A percentile compares a stretch with the other conserved stretches of the same genome.
Evolutionary conservation across 2,888 invertebrate species (phyloP).

Genomic region (Folsomia manolachei): DNA sequence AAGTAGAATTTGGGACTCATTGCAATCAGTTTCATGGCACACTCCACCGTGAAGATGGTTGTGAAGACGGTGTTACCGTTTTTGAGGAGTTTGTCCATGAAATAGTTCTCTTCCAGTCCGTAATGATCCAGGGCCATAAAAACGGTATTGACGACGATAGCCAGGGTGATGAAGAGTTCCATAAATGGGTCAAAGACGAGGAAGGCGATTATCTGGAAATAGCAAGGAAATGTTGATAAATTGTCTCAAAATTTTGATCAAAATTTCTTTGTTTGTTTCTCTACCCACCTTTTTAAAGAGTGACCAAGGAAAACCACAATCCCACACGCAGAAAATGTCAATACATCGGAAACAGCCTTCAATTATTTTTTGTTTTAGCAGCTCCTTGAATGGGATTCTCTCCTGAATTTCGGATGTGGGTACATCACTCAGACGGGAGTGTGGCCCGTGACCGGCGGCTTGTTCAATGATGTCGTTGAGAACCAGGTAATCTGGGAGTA

Average conservation of each 20-base stretch:
- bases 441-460: slow-evolving; percentile 62
- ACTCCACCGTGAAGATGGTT: slow-evolving; percentile 45
- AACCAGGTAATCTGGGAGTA: slow-evolving; percentile 97
- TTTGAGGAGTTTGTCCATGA: slow-evolving; percentile 67
- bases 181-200: slow-evolving; percentile 97
- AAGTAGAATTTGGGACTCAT: slow-evolving; percentile 97
- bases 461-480: slow-evolving; percentile 95
- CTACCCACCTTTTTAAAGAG: slow-evolving; percentile 73
- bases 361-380: slow-evolving; percentile 75
- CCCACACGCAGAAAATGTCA: slow-evolving; percentile 66
- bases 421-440: background rate
- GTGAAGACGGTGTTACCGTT: slow-evolving; percentile 79
- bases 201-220: slow-evolving; percentile 65
- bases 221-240: too few species aligned
- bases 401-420: background rate
- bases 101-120: slow-evolving; percentile 75
- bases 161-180: slow-evolving; percentile 95
- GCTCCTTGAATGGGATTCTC: slow-evolving; percentile 23
- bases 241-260: too few species aligned
- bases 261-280: too few species aligned
- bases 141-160: slow-evolving; percentile 92
- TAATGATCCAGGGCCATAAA: slow-evolving; percentile 92
- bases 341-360: slow-evolving; percentile 74
- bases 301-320: slow-evolving; percentile 91
- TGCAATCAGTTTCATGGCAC: slow-evolving; percentile 80